Percentiles rank a stretch among this genome's conserved stretches.
phyloP scores from a whole-genome alignment of 2,888 invertebrate species.

The Ectemnius cavifrons region DNA sequence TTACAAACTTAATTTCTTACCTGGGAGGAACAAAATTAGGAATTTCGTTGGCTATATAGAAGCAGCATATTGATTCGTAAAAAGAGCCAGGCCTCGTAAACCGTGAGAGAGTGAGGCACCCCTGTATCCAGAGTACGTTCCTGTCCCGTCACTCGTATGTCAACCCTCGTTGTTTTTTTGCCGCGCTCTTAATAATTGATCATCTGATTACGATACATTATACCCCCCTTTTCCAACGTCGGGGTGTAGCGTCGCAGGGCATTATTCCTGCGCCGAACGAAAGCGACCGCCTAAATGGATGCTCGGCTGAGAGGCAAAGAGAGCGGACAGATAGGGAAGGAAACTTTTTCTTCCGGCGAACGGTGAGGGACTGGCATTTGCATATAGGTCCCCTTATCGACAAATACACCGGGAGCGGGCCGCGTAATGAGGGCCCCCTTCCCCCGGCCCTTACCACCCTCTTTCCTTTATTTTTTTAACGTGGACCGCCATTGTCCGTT shows the following conservation, averaged over 20 bases:
- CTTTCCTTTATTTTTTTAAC: conserved; percentile 65
- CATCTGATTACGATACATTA: conserved; percentile 77
- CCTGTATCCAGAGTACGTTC: conserved; percentile 60
- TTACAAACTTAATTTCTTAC: too few relatives aligned
- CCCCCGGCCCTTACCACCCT: conserved; percentile 50
- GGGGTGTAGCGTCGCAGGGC: conserved; percentile 57
- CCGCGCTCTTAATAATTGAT: conserved; percentile 77
- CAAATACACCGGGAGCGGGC: conserved; percentile 74
- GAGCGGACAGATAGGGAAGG: conserved; percentile 59
- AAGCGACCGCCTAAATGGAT: conserved; percentile 41
- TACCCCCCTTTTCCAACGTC: conserved; percentile 63
- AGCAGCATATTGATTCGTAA: too few relatives aligned
- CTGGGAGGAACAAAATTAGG: too few relatives aligned
- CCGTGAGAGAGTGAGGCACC: conserved; percentile 27
- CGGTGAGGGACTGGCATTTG: conserved; percentile 71
- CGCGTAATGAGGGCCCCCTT: conserved; percentile 73
- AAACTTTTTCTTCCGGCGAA: conserved; percentile 69
- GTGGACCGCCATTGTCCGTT: conserved; percentile 70
- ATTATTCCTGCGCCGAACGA: conserved; percentile 69
- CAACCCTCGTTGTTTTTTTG: conserved; percentile 78
- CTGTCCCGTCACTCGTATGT: conserved; percentile 71
- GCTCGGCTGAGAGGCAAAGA: conserved; percentile 36
- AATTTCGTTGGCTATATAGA: too few relatives aligned
- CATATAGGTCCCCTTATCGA: conserved; percentile 76
- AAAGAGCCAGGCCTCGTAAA: not conserved